These are phyloP conservation scores for Netelia virgata DNA, from an alignment of 2,888 invertebrate species.

Conservation along the genomic window DNA sequence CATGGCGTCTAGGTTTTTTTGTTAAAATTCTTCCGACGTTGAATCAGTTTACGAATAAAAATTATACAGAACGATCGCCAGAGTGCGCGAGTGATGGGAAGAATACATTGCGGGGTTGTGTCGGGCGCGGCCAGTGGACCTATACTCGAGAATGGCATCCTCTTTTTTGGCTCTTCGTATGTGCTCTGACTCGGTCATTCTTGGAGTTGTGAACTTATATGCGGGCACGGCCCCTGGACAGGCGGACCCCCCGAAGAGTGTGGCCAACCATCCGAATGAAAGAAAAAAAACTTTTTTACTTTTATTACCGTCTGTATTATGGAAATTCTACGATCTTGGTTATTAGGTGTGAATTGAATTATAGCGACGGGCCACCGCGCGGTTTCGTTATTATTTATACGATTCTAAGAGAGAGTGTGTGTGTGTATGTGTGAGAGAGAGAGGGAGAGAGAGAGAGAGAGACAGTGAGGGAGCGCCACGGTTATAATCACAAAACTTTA, in stretches of 20 bases:
- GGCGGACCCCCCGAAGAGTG: conserved; percentile 77
- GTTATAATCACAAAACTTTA: conserved; percentile 57
- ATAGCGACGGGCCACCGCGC: conserved; percentile 73
- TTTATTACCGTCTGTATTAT: conserved; percentile 77
- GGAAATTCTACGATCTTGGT: conserved; percentile 78
- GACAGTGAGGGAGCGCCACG: conserved; percentile 3
- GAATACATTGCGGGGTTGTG: conserved; percentile 43
- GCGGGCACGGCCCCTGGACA: conserved; percentile 42
- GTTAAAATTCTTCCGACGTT: conserved; percentile 11
- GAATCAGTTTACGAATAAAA: conserved; percentile 12
- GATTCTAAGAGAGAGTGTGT: conserved; percentile 34
- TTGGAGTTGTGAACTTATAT: conserved; percentile 48
- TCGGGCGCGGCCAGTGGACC: conserved; percentile 53
- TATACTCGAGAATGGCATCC: conserved; percentile 31
- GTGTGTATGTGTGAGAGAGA: conserved; percentile 15
- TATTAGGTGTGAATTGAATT: conserved; percentile 83
- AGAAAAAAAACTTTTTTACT: conserved; percentile 77
- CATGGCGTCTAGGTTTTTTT: background rate
- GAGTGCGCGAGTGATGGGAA: conserved; percentile 37
- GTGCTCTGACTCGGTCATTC: conserved; percentile 45
- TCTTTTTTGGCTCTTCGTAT: conserved; percentile 34
- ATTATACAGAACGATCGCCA: conserved; percentile 40
- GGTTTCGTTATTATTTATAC: conserved; percentile 78
- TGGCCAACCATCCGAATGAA: conserved; percentile 73
- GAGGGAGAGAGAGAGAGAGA: conserved; percentile 1